Conservation (phyloP, 2,113 vertebrate genomes). For the Chloropsis hardwickii region DNA sequence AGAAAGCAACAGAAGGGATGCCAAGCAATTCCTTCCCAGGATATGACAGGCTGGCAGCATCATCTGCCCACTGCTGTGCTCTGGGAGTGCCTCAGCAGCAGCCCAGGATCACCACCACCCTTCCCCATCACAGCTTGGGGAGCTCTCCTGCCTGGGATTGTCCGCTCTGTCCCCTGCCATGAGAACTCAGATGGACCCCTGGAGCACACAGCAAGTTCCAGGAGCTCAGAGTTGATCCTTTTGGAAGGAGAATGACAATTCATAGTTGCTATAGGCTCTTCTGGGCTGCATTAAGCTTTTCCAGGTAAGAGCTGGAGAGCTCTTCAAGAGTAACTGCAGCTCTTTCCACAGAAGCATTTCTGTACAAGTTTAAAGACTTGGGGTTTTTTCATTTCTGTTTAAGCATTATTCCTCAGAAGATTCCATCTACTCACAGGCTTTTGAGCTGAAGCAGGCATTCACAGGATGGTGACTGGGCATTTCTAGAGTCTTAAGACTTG, state of each 20-base stretch:
- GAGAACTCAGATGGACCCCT: not conserved
- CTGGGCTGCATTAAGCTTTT: not conserved
- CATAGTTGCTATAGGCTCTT: not conserved
- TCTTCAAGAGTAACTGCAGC: not conserved
- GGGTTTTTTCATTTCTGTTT: rapidly evolving
- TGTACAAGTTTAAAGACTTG: not conserved
- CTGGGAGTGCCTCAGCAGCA: not conserved
- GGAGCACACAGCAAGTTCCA: rapidly evolving
- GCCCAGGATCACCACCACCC: not conserved
- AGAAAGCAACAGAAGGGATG: conserved; percentile 9
- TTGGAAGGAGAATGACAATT: not conserved
- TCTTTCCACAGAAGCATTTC: not conserved
- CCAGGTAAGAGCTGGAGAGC: not conserved
- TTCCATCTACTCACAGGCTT: not conserved
- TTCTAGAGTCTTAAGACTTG: not conserved
- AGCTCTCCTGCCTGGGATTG: not conserved
- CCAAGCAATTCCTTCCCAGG: not conserved
- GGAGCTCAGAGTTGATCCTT: not conserved
- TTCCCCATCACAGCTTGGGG: not conserved
- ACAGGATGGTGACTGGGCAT: not conserved
- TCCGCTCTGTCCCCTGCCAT: not conserved
- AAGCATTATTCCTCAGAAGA: not conserved
- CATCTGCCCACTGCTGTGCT: not conserved
- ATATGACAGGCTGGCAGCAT: not conserved
- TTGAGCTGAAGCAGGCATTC: not conserved